phyloP scores from a whole-genome alignment of 2,888 invertebrate species.

The Linyphia triangularis region DNA sequence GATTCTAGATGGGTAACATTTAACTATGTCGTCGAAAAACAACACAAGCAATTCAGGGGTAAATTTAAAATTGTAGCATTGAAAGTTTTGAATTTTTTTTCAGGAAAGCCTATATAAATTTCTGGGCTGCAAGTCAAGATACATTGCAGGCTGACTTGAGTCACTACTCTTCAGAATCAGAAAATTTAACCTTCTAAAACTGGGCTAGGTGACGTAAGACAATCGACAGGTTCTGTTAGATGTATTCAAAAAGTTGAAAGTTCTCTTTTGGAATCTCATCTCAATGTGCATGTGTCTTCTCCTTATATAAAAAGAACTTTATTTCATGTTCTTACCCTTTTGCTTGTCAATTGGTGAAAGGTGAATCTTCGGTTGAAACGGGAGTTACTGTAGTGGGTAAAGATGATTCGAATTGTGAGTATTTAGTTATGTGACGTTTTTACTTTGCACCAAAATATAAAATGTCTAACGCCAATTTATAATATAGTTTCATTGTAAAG shows the following conservation, averaged over 20 bases:
- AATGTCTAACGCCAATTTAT: too few relatives aligned
- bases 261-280: not conserved
- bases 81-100: too few relatives aligned
- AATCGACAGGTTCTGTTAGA: conserved; percentile 51
- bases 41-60: too few relatives aligned
- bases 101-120: too few relatives aligned
- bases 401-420: conserved; percentile 40
- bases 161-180: too few relatives aligned
- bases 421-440: not conserved
- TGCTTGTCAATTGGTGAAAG: not conserved
- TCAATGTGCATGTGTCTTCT: conserved; percentile 30
- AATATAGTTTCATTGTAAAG: too few relatives aligned
- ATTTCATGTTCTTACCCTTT: conserved; percentile 14
- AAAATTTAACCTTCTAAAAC: conserved; percentile 48
- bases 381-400: not conserved
- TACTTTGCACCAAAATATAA: too few relatives aligned
- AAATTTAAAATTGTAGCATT: too few relatives aligned
- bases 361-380: not conserved
- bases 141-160: too few relatives aligned
- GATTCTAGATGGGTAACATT: too few relatives aligned
- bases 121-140: not conserved
- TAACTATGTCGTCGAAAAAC: too few relatives aligned
- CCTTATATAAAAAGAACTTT: conserved; percentile 50
- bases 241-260: conserved; percentile 17
- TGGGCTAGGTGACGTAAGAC: conserved; percentile 44